These are phyloP conservation scores for Pseudochromis fuscus DNA, from an alignment of 2,797 vertebrate genomes.

Conservation along the genomic window DNA sequence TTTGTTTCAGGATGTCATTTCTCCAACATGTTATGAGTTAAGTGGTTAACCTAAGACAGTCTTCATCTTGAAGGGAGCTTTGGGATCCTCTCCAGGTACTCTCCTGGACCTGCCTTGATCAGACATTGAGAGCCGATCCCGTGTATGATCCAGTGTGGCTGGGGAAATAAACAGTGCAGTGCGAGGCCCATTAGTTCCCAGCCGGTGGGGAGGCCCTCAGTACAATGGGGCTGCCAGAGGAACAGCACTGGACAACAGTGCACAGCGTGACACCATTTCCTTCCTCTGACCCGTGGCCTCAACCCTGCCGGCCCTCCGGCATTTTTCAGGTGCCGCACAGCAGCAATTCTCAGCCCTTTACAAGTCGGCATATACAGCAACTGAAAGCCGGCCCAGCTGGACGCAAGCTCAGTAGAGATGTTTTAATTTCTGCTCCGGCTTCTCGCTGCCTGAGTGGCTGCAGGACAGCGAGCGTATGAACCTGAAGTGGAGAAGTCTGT, in stretches of 20 bases:
- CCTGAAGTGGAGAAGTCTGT: not conserved
- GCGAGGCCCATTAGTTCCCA: constrained; percentile 74
- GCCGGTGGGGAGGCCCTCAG: constrained; percentile 73
- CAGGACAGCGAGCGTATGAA: not conserved
- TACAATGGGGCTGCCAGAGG: constrained; percentile 82
- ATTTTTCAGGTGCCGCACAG: constrained; percentile 80
- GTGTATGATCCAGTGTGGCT: constrained; percentile 28
- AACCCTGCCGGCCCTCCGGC: constrained; percentile 53
- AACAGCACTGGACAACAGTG: constrained; percentile 80
- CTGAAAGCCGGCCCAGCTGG: constrained; percentile 51
- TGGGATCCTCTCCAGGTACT: constrained; percentile 2
- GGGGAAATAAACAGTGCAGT: constrained; percentile 57
- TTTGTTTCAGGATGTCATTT: not conserved
- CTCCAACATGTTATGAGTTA: not conserved
- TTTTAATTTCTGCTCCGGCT: constrained; percentile 40
- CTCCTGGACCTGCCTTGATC: constrained; percentile 5
- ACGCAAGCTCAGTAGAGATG: constrained; percentile 42
- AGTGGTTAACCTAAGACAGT: not conserved
- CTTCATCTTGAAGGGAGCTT: not conserved
- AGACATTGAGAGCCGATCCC: constrained; percentile 17
- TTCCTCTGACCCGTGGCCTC: constrained; percentile 79
- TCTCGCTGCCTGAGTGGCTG: constrained; percentile 1
- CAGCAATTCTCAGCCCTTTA: constrained; percentile 63
- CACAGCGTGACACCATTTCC: constrained; percentile 85
- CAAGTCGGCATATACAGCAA: constrained; percentile 52